Evolutionary conservation across 2,888 invertebrate species (phyloP).

Genomic region (Drosophila maculinotata): DNA sequence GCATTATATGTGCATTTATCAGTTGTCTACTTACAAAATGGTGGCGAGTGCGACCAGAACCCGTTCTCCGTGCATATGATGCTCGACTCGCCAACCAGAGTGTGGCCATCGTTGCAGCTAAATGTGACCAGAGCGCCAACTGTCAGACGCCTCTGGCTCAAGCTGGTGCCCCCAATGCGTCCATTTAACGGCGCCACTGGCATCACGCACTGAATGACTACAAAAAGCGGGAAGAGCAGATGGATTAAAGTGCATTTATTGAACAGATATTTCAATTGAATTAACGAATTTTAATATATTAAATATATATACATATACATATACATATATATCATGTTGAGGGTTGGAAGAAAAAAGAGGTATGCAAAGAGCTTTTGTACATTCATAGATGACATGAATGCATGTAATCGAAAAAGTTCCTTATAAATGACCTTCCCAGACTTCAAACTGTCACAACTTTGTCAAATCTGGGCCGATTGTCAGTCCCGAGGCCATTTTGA

Average conservation of each 20-base stretch:
- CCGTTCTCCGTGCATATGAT: conserved; percentile 95
- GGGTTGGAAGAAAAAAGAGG: no score
- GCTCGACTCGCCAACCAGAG: conserved; percentile 89
- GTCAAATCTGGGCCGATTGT: no score
- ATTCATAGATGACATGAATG: no score
- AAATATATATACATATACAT: no score
- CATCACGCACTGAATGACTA: conserved; percentile 93
- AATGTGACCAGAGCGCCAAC: conserved; percentile 93
- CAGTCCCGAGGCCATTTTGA: no score
- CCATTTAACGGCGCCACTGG: conserved; percentile 91
- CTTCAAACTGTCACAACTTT: no score
- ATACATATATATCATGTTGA: no score
- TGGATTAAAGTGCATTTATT: not conserved
- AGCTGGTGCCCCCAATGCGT: conserved; percentile 85
- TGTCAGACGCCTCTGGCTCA: conserved; percentile 88
- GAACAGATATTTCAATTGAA: no score
- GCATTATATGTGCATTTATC: conserved; percentile 54
- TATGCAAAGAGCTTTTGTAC: no score
- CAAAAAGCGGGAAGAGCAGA: not conserved
- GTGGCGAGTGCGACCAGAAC: conserved; percentile 94
- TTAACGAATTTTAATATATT: no score
- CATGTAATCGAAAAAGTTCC: no score
- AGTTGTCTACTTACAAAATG: conserved; percentile 88
- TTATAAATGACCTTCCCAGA: no score
- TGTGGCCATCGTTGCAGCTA: conserved; percentile 89